phyloP scores from a whole-genome alignment of 1,140 invertebrate genomes.

The Ptiloglossa arizonensis region DNA sequence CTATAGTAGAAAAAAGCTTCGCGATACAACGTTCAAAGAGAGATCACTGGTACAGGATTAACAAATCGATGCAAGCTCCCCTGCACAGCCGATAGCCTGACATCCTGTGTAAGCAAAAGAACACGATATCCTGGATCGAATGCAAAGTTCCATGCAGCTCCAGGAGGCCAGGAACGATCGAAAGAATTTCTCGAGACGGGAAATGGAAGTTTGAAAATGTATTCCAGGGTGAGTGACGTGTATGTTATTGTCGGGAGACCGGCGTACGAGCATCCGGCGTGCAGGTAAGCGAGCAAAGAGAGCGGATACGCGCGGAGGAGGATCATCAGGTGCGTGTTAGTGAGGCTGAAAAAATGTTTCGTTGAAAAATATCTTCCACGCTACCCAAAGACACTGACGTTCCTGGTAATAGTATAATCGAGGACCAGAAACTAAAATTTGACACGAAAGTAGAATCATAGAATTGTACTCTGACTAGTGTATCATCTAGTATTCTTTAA shows the following conservation, averaged over 20 bases:
- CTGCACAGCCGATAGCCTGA: neutral
- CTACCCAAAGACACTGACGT: conserved; percentile 11
- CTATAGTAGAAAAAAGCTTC: no score
- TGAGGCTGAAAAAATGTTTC: neutral
- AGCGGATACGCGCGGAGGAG: conserved; percentile 22
- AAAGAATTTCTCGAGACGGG: conserved; percentile 37
- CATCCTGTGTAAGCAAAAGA: neutral
- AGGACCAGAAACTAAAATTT: conserved; percentile 28
- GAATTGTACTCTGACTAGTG: no score
- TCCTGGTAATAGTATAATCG: conserved; percentile 9
- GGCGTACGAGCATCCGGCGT: conserved; percentile 42
- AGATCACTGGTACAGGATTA: no score
- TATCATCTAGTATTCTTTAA: no score
- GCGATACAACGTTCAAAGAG: no score
- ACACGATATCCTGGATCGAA: conserved; percentile 33
- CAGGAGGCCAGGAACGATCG: conserved; percentile 26
- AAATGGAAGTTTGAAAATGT: conserved; percentile 60
- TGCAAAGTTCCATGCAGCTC: conserved; percentile 25
- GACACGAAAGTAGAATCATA: no score
- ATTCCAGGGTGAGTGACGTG: conserved; percentile 48
- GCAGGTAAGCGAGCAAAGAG: conserved; percentile 39
- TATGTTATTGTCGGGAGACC: conserved; percentile 51
- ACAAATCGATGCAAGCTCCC: no score
- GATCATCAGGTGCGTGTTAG: conserved; percentile 5
- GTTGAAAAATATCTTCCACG: conserved; percentile 21